Evolutionary conservation across 2,797 vertebrate species (phyloP).

Genomic region (Takifugu rubripes): DNA sequence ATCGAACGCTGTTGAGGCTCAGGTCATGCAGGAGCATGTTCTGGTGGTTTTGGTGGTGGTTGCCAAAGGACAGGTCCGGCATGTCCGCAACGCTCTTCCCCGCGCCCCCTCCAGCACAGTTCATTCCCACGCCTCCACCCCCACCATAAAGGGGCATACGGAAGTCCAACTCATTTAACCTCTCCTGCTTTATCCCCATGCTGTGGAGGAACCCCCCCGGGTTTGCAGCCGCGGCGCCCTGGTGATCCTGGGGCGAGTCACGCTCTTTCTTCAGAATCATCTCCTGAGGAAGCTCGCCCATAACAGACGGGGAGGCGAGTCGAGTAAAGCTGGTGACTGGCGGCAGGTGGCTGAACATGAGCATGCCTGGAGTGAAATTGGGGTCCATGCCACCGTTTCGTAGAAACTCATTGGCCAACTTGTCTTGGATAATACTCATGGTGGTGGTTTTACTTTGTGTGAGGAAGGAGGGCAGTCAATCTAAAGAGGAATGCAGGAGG

Average conservation of each 20-base stretch:
- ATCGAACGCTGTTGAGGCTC: slow-evolving; percentile 77
- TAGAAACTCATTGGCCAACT: slow-evolving; percentile 91
- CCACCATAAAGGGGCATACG: slow-evolving; percentile 77
- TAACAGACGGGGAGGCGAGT: slow-evolving; percentile 84
- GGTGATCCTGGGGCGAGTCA: slow-evolving; percentile 81
- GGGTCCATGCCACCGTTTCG: slow-evolving; percentile 93
- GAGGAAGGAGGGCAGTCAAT: slow-evolving; percentile 53
- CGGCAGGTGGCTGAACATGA: slow-evolving; percentile 97
- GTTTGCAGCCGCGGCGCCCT: slow-evolving; percentile 38
- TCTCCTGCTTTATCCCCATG: slow-evolving; percentile 96
- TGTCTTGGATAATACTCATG: slow-evolving; percentile 88
- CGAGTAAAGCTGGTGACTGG: slow-evolving; percentile 96
- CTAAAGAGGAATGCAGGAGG: slow-evolving; percentile 63
- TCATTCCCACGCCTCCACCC: slow-evolving; percentile 58
- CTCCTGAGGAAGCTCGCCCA: slow-evolving; percentile 85
- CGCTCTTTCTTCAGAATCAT: slow-evolving; percentile 97
- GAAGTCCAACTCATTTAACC: slow-evolving; percentile 86
- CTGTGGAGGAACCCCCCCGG: slow-evolving; percentile 77
- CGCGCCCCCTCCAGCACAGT: slow-evolving; percentile 58
- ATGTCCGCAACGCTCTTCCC: slow-evolving; percentile 76
- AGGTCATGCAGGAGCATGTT: slow-evolving; percentile 91
- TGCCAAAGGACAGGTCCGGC: slow-evolving; percentile 76
- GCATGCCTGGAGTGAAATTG: slow-evolving; percentile 89
- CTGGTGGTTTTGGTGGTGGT: slow-evolving; percentile 82
- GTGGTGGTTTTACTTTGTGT: slow-evolving; percentile 59